Percentiles rank a stretch among this genome's conserved stretches.
Conservation (phyloP, 2,888 invertebrate species). For the Ferrisia virgata region DNA sequence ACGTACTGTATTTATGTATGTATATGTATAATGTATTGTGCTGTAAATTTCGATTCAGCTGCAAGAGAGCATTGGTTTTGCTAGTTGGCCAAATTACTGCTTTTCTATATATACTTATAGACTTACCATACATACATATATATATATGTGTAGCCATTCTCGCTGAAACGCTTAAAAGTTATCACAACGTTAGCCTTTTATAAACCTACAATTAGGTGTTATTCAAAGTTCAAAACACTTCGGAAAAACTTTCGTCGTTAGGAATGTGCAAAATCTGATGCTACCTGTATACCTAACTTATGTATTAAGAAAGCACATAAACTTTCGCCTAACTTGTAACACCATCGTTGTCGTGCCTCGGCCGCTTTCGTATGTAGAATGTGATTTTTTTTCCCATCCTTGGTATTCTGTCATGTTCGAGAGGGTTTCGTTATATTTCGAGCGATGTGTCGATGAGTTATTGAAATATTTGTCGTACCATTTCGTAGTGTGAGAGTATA, state of each 20-base stretch:
- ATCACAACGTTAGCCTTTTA: background rate
- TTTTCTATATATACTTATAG: background rate
- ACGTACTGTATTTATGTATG: too few relatives aligned
- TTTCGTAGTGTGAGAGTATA: too few relatives aligned
- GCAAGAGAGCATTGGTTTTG: background rate
- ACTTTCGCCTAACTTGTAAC: background rate
- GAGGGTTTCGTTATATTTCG: background rate
- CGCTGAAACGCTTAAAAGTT: slow-evolving; percentile 39
- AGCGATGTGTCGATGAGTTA: too few relatives aligned
- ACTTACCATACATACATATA: too few relatives aligned
- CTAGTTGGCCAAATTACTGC: slow-evolving; percentile 12
- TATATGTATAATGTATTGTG: background rate
- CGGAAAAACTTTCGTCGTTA: slow-evolving; percentile 5
- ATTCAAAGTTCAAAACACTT: slow-evolving; percentile 35
- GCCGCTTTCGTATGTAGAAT: background rate
- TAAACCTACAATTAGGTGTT: slow-evolving; percentile 34
- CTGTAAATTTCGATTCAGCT: background rate
- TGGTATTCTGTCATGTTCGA: background rate
- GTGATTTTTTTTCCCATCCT: background rate
- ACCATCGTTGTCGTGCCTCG: background rate
- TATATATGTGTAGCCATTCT: slow-evolving; percentile 21
- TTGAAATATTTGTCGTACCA: too few relatives aligned
- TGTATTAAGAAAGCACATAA: background rate
- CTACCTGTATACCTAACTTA: background rate
- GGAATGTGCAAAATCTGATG: background rate